phyloP scores from a whole-genome alignment of 1,140 invertebrate species.

The Drosophila jambulina region DNA sequence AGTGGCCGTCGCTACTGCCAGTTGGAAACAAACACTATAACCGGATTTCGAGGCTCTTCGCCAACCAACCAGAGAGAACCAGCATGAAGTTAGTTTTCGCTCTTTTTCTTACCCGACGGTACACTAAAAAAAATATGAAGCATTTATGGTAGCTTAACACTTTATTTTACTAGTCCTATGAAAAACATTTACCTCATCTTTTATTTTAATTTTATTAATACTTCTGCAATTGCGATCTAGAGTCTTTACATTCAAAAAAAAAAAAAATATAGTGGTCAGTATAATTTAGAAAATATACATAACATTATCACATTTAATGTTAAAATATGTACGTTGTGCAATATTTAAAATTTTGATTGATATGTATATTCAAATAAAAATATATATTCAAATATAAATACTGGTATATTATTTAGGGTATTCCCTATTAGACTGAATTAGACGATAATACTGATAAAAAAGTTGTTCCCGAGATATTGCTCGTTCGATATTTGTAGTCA shows the following conservation, averaged over 20 bases:
- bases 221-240: too few relatives aligned
- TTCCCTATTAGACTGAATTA: too few relatives aligned
- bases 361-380: too few relatives aligned
- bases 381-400: neutral
- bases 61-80: conserved; percentile 18
- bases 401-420: neutral
- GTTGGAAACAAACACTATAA: conserved; percentile 13
- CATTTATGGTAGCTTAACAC: neutral
- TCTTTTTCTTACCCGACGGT: neutral
- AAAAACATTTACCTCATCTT: neutral
- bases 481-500: too few relatives aligned
- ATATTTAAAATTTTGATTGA: too few relatives aligned
- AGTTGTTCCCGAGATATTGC: too few relatives aligned
- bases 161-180: neutral
- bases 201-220: too few relatives aligned
- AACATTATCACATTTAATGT: neutral
- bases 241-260: neutral
- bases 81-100: conserved; percentile 2
- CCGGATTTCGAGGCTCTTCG: conserved; percentile 6
- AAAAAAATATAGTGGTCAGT: neutral
- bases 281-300: neutral
- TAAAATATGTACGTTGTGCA: neutral
- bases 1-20: conserved; percentile 4
- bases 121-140: neutral
- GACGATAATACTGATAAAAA: too few relatives aligned